A percentile compares a stretch with the other conserved stretches of the same genome.
Evolutionary conservation across 2,797 vertebrate genomes (phyloP).

Genomic region (Myotis pilosus): DNA sequence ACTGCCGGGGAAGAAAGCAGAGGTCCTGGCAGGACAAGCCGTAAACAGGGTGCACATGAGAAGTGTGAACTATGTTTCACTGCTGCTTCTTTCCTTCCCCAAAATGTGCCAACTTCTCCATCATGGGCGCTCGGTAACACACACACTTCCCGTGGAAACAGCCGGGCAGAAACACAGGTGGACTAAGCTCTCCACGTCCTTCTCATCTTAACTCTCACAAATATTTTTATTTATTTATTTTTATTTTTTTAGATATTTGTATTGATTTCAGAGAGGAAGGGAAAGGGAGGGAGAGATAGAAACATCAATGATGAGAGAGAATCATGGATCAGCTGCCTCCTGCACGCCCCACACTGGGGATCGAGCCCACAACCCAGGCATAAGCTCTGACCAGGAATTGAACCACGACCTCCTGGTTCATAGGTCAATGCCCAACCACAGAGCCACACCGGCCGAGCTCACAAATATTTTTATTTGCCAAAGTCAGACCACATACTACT

Average conservation of each 20-base stretch:
- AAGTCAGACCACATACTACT: background rate
- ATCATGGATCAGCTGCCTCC: too few species aligned
- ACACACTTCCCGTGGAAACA: background rate
- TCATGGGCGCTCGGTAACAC: background rate
- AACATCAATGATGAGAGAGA: too few species aligned
- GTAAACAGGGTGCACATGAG: background rate
- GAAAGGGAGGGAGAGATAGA: too few species aligned
- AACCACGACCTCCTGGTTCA: too few species aligned
- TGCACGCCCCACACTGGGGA: too few species aligned
- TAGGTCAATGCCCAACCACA: too few species aligned
- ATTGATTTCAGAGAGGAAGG: too few species aligned
- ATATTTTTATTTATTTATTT: too few species aligned
- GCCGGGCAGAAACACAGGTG: background rate
- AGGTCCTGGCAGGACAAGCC: background rate
- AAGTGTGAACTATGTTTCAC: background rate
- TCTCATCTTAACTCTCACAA: background rate
- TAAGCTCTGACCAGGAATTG: too few species aligned
- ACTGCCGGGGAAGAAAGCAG: background rate
- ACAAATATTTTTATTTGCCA: background rate
- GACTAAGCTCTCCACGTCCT: background rate
- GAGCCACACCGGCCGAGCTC: background rate
- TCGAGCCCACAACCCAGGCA: too few species aligned
- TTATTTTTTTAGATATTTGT: too few species aligned
- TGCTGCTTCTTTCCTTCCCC: background rate
- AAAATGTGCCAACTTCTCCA: constrained; percentile 31